Evolutionary conservation across 2,113 vertebrate genomes (phyloP).

Genomic region (Callithrix jacchus): DNA sequence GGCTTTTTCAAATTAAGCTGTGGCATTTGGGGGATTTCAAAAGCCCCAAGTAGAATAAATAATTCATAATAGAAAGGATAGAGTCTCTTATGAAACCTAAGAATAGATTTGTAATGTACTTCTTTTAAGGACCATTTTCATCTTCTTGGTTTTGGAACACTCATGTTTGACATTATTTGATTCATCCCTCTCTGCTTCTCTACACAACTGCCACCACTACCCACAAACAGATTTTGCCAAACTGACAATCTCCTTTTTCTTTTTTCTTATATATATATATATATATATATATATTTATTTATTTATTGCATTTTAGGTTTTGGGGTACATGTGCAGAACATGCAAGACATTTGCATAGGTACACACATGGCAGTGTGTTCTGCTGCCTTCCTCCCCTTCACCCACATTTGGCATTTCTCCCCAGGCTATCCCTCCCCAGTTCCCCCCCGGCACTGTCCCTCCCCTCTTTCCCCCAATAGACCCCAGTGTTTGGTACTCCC

Average conservation of each 20-base stretch:
- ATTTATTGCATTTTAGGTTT: too few relatives aligned
- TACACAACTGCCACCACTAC: neutral
- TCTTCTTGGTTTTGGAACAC: neutral
- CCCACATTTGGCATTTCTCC: too few relatives aligned
- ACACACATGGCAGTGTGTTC: too few relatives aligned
- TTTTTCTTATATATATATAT: too few relatives aligned
- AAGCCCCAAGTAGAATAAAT: neutral
- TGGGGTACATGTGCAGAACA: too few relatives aligned
- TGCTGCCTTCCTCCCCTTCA: too few relatives aligned
- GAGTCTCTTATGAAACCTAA: neutral
- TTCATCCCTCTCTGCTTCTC: neutral
- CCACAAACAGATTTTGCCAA: neutral
- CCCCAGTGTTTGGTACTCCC: too few relatives aligned
- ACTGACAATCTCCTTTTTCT: neutral
- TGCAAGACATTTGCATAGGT: too few relatives aligned
- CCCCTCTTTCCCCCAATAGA: too few relatives aligned
- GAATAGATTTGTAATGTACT: neutral
- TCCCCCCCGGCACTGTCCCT: too few relatives aligned
- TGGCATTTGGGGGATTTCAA: neutral
- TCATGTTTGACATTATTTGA: neutral
- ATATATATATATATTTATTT: too few relatives aligned
- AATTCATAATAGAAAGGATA: neutral
- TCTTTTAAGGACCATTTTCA: neutral
- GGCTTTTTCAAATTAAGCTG: slow-evolving; percentile 9
- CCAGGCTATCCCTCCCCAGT: too few relatives aligned